Evolutionary conservation across 2,797 vertebrate genomes (phyloP), one percentile per base, ranked within the genome.

Genomic region (Paguma larvata): DNA sequence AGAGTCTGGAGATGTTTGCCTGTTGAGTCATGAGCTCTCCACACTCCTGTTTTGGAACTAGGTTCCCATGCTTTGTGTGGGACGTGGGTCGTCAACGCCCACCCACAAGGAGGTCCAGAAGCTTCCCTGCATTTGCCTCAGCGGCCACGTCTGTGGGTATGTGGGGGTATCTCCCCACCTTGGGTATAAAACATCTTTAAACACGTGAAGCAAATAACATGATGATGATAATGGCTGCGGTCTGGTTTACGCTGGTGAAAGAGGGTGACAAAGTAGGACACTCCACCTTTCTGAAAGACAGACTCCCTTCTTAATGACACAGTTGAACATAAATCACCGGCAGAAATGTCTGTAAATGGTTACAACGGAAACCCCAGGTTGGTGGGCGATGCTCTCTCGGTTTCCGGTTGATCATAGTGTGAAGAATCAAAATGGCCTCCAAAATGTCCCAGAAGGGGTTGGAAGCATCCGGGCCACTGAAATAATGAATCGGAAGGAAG

Each of bases 241-340:
- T 87, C 90, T 91, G 94, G 94, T 86, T 95, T 85, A 80, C 78
- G 41, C 87, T 92, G 92, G 94, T 19, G 82, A 96, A 88, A 80
- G 90, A 86, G 77, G 78, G 82, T 79, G 97, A 96, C 59, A 92
- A 97, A 97, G 92, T 3, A 32, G 86, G 91, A 30, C 13, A 53
- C 90, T 87, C 25, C 46, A 65, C 97, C 94, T 88, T 91, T 92
- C 97, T 89, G 97, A 96, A 94, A 94, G 48, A 84, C 0, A 48
- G 94, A n/a, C 90, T 78, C 96, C 32, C 38, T 96, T 96, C 85
- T 90, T 51, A 75, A 89, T 67, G 97, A 91, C 87, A 90, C 25
- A 82, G 93, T 67, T 13, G 82, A 34, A 56, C 41, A 78, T 62
- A 91, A 96, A 91, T 73, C 59, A 46, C 1, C 3, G 68, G 90